Evolutionary conservation across 2,797 vertebrate genomes (phyloP).

Genomic region (Periparus ater): DNA sequence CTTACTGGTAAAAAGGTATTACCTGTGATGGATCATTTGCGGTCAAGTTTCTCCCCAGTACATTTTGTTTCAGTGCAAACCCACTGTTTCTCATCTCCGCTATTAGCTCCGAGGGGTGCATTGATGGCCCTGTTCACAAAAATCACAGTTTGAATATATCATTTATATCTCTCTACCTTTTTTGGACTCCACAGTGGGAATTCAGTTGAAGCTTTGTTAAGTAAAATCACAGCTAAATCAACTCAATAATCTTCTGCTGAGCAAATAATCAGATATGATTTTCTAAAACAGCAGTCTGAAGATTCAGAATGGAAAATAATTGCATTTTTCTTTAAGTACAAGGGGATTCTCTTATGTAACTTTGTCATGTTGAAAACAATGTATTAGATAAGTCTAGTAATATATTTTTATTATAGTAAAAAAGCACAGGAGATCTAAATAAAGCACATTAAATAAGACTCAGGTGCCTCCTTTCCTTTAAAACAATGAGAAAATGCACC

Average conservation of each 20-base stretch:
- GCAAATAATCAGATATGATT: conserved; percentile 98
- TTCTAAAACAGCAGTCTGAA: conserved; percentile 93
- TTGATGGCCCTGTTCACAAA: conserved; percentile 98
- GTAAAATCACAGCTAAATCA: conserved; percentile 97
- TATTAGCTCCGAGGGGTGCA: conserved; percentile 99
- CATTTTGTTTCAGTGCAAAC: conserved; percentile 99
- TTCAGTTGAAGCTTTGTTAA: conserved; percentile 97
- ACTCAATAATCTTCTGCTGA: conserved; percentile 98
- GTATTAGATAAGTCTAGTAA: conserved; percentile 78
- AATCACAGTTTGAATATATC: conserved; percentile 94
- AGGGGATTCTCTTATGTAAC: conserved; percentile 87
- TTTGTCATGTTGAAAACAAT: conserved; percentile 82
- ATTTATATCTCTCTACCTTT: conserved; percentile 90
- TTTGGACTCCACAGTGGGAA: conserved; percentile 91
- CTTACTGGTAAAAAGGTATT: conserved; percentile 86
- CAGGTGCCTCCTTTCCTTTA: background rate
- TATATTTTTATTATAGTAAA: conserved; percentile 69
- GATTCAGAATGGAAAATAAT: conserved; percentile 97
- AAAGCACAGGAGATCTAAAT: conserved; percentile 15
- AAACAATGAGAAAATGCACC: background rate
- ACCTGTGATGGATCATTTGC: conserved; percentile 97
- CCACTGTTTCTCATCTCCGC: conserved; percentile 99
- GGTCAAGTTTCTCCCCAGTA: conserved; percentile 96
- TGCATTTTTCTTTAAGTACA: conserved; percentile 88
- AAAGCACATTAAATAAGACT: conserved; percentile 38